Evolutionary conservation across 53 echinoderm and acorn worm species (phyloP), one percentile per base, ranked within the genome.

Genomic region (Holothuria leucospilota): DNA sequence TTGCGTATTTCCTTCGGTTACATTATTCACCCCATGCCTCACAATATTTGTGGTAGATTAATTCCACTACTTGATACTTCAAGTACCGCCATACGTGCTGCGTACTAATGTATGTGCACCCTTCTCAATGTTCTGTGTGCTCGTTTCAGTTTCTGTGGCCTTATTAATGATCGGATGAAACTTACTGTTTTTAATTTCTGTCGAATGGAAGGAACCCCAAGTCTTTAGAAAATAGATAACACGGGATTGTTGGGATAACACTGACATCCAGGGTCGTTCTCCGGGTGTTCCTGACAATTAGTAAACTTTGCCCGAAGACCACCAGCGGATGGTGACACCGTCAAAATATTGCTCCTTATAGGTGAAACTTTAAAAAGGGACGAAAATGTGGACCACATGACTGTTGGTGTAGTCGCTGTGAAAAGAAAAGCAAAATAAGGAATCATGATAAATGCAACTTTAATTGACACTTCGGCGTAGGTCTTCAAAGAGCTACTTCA

Each of bases 351-450:
- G 23, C 46, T 71, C 23, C 34, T 71, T 34, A 40, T 39, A 15
- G n/a, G 39, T n/a, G 39, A 8, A 38, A 23, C n/a, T 71, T 23
- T 27, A 20, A 27, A 40, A 27, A 13, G 12, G 15, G 34, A 70
- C 11, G 39, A 71, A 71, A 71, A 39, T 39, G 39, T 71, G 72
- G 16, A 71, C 39, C 72, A 71, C 72, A 71, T 39, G 72, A 29
- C 15, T 34, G 34, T 68, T 28, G 29, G 34, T 68, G 28, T 34
- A 68, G 28, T 34, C 68, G 14, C 29, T 34, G 24, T 13, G 25
- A 34, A 14, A 28, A 15, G 34, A 29, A 29, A 28, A n/a, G n/a
- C 29, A 29, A 28, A 68, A 68, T 25, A 34, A 29, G 11, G 28
- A 28, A n/a, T 29, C 27, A 25, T 14, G 34, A 24, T 15, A 28